phyloP scores from a whole-genome alignment of 2,797 vertebrate species.

The Urosaurus nigricauda region DNA sequence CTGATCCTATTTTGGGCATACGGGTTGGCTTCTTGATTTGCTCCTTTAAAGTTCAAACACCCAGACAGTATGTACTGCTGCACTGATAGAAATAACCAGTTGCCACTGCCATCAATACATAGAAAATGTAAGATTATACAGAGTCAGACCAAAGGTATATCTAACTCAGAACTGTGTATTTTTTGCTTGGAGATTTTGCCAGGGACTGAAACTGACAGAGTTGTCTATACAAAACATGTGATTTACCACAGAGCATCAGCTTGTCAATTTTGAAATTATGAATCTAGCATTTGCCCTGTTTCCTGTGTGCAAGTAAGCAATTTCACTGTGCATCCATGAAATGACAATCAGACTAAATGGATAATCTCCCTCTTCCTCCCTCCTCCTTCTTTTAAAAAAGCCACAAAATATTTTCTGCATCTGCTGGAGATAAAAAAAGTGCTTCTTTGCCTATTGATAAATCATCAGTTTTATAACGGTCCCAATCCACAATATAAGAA shows the following conservation, averaged over 20 bases:
- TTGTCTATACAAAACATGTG: not conserved
- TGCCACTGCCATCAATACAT: not conserved
- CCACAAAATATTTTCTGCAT: slow-evolving; percentile 6
- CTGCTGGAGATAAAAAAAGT: not conserved
- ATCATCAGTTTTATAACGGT: not conserved
- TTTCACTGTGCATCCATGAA: not conserved
- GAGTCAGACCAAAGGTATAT: not conserved
- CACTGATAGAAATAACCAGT: too few species aligned
- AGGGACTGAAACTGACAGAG: not conserved
- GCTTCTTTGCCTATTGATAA: not conserved
- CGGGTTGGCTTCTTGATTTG: too few species aligned
- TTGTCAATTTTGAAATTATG: not conserved
- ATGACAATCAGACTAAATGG: not conserved
- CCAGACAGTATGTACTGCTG: too few species aligned
- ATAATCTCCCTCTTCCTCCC: not conserved
- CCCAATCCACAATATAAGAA: not conserved
- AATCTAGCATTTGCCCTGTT: not conserved
- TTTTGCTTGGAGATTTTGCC: not conserved
- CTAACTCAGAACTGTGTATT: not conserved
- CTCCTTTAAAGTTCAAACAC: too few species aligned
- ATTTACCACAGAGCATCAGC: not conserved
- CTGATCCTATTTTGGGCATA: too few species aligned
- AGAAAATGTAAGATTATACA: not conserved
- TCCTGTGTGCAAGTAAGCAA: not conserved
- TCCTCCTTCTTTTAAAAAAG: not conserved